These are phyloP conservation scores for Mythimna lalbum DNA, from an alignment of 2,888 invertebrate species.

Conservation along the genomic window DNA sequence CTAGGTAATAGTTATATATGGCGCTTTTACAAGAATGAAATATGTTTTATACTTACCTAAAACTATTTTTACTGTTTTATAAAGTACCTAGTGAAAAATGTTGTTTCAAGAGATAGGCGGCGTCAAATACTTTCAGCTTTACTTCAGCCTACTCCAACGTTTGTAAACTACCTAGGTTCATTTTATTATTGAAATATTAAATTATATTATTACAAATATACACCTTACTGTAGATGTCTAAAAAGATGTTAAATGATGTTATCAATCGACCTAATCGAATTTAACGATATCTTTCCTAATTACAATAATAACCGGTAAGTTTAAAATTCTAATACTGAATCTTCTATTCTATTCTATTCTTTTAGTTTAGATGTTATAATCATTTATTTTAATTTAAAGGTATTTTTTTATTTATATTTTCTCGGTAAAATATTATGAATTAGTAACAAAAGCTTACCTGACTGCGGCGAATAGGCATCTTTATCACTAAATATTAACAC, in stretches of 20 bases:
- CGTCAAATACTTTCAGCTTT: neutral
- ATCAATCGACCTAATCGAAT: neutral
- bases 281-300: neutral
- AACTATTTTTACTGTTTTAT: neutral
- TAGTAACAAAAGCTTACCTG: constrained; percentile 77
- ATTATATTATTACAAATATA: neutral
- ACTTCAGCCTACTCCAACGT: neutral
- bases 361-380: neutral
- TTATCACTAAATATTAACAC: constrained; percentile 66
- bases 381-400: neutral
- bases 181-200: neutral
- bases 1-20: neutral
- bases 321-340: neutral
- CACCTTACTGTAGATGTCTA: neutral
- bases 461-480: constrained; percentile 87
- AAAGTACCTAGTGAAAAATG: neutral
- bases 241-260: neutral
- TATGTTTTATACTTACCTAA: neutral
- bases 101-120: neutral
- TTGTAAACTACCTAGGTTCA: neutral
- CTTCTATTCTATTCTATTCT: no score
- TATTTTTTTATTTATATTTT: no score
- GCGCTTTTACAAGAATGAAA: neutral
- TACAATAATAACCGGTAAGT: neutral
- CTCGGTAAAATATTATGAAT: neutral